Evolutionary conservation across 2,888 invertebrate species (phyloP).

Genomic region (Polylopha cassiicola): DNA sequence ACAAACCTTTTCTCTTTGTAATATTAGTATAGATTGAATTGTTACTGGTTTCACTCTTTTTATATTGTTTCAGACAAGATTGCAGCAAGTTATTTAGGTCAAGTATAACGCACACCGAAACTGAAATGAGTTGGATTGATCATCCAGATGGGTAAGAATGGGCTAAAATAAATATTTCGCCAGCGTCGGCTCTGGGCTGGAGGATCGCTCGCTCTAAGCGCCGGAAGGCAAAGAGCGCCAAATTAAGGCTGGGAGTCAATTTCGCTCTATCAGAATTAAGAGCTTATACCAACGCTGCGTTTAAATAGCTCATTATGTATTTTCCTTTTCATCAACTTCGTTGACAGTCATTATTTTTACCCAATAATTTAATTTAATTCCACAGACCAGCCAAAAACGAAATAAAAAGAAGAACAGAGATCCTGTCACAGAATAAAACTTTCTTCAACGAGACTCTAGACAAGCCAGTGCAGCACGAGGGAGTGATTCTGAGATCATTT

Average conservation of each 20-base stretch:
- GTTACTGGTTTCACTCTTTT: neutral
- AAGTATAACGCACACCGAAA: constrained; percentile 46
- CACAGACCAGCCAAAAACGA: constrained; percentile 50
- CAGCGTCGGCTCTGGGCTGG: too few relatives aligned
- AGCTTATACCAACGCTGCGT: too few relatives aligned
- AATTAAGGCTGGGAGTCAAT: too few relatives aligned
- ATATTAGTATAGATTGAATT: neutral
- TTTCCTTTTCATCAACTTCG: too few relatives aligned
- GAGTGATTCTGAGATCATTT: constrained; percentile 34
- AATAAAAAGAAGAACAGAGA: constrained; percentile 31
- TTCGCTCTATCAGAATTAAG: too few relatives aligned
- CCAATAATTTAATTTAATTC: constrained; percentile 11
- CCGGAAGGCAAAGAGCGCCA: too few relatives aligned
- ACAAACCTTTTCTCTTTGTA: too few relatives aligned
- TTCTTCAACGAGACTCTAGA: constrained; percentile 21
- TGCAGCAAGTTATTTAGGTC: constrained; percentile 52
- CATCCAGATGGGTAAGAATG: constrained; percentile 52
- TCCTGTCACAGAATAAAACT: too few relatives aligned
- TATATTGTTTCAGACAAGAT: constrained; percentile 35
- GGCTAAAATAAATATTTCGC: neutral
- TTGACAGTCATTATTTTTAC: too few relatives aligned
- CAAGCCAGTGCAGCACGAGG: constrained; percentile 33
- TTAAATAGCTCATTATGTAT: too few relatives aligned
- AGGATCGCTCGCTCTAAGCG: too few relatives aligned
- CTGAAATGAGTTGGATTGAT: constrained; percentile 44